Evolutionary conservation across 2,797 vertebrate genomes (phyloP), one percentile per base, ranked within the genome.

Genomic region (Pangasius krempfi): DNA sequence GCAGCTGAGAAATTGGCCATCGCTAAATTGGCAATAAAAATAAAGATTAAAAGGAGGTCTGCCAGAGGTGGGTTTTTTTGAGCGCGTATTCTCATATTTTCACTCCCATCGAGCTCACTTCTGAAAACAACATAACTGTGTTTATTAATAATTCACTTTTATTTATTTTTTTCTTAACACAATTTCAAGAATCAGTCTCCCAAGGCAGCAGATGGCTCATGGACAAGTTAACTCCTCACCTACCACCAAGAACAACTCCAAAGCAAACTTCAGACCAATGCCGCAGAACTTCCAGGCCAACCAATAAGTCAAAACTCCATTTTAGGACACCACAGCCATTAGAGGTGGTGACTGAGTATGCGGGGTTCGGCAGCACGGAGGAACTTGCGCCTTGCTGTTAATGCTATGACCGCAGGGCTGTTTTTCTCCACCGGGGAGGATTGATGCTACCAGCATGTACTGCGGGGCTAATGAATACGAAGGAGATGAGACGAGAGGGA

Each of bases 1-100:
- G 81, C n/a, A 52, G 86, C 91, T 92, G 89, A 89, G 89, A 92
- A 92, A 93, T 90, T 50, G 88, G 62, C 75, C n/a, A 64, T 86
- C 73, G 58, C 87, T 87, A 85, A 90, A 92, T 92, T 93, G 88
- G 89, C 89, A 92, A 93, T 93, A 90, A 90, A 92, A 93, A 86
- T 92, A 91, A 92, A 91, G 87, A 91, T 91, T 91, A 86, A 92
- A 85, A 89, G 47, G 58, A 22, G 87, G 79, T 82, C 78, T 37
- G 3, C 0, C 18, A 87, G 81, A 81, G 83, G 52, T 83, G 68
- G 14, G 82, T 75, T 47, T 86, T 47, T 86, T 79, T 73, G n/a
- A 78, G 58, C 27, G 78, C 54, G 22, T 79, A 70, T 86, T 89
- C 87, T 90, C 54, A 58, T 81, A 81, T 40, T 40, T 81, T 81